phyloP scores from a whole-genome alignment of 2,888 invertebrate species.

The Crepidodera aurea region DNA sequence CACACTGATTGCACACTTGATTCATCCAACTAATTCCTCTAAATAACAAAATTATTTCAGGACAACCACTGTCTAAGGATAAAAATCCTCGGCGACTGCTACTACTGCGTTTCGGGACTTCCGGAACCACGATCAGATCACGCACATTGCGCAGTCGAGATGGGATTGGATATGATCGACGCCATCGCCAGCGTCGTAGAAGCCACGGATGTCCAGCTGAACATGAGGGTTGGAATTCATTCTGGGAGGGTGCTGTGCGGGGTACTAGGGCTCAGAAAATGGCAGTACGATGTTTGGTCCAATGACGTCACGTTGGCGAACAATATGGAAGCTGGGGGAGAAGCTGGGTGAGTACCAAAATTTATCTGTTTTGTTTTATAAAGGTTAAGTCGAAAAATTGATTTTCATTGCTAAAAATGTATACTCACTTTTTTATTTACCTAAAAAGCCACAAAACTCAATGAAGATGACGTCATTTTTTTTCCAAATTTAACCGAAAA shows the following conservation, averaged over 20 bases:
- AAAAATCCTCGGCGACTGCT: conserved; percentile 90
- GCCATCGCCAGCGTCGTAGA: conserved; percentile 88
- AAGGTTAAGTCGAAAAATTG: no score
- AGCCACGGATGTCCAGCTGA: conserved; percentile 89
- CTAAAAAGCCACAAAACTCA: no score
- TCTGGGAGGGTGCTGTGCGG: conserved; percentile 90
- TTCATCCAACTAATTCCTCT: no score
- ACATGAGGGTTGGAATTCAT: conserved; percentile 93
- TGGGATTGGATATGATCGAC: conserved; percentile 88
- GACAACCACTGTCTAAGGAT: conserved; percentile 85
- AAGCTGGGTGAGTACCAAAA: conserved; percentile 76
- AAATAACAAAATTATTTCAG: no score
- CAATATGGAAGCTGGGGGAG: conserved; percentile 90
- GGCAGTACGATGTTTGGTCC: conserved; percentile 96
- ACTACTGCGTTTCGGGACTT: conserved; percentile 91
- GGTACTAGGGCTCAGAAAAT: conserved; percentile 87
- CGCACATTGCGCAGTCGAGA: conserved; percentile 89
- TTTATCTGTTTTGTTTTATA: neutral
- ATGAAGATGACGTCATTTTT: no score
- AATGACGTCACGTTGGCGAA: conserved; percentile 92
- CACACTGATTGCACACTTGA: no score
- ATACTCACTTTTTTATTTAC: no score
- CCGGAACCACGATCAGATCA: conserved; percentile 92
- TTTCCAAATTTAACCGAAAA: no score
- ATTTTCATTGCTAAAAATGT: no score